phyloP scores from a whole-genome alignment of 2,113 vertebrate species.

The Rostratula benghalensis region DNA sequence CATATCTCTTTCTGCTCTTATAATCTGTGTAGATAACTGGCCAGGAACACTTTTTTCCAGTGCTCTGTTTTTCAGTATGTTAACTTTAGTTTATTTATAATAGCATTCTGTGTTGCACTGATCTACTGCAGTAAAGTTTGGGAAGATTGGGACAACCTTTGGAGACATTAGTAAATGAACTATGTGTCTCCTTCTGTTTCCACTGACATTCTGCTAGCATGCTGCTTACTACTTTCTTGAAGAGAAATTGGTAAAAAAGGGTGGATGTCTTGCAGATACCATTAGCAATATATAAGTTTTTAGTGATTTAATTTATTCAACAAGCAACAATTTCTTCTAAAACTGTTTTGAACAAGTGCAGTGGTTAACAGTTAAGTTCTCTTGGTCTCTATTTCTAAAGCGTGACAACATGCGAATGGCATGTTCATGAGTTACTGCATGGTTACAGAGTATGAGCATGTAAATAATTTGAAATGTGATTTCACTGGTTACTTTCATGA shows the following conservation, averaged over 20 bases:
- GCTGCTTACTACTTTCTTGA: not conserved
- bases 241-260: not conserved
- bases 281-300: not conserved
- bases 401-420: slow-evolving; percentile 26
- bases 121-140: not conserved
- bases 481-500: not conserved
- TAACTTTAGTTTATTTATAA: not conserved
- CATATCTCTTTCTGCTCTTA: not conserved
- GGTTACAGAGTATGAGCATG: not conserved
- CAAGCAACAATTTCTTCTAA: not conserved
- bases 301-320: not conserved
- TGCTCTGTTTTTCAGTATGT: not conserved
- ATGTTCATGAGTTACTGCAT: slow-evolving; percentile 36
- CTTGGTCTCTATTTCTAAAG: not conserved
- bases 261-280: not conserved
- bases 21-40: not conserved
- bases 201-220: not conserved
- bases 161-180: not conserved
- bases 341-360: not conserved
- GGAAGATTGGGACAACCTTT: not conserved
- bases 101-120: not conserved
- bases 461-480: not conserved
- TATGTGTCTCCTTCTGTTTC: not conserved
- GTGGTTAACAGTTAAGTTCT: not conserved
- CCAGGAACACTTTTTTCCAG: not conserved